Evolutionary conservation across 2,888 invertebrate genomes (phyloP).

Genomic region (Nephrotoma flavescens): DNA sequence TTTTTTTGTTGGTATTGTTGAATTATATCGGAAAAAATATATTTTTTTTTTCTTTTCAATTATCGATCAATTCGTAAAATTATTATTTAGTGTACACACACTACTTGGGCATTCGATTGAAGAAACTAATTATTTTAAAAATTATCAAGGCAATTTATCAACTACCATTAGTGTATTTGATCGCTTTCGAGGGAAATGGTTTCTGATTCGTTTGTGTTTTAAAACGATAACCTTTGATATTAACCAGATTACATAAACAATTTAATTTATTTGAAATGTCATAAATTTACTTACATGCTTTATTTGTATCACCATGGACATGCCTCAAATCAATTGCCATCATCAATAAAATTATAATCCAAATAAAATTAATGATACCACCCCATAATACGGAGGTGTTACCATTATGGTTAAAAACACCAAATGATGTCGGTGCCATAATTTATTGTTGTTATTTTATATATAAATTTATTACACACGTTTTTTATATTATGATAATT

Average conservation of each 20-base stretch:
- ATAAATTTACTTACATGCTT: conserved; percentile 2
- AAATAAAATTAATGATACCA: not conserved
- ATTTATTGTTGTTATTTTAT: not conserved
- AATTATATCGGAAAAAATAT: not conserved
- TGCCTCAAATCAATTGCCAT: not conserved
- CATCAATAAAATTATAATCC: conserved; percentile 3
- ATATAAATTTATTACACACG: not conserved
- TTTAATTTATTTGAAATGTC: not conserved
- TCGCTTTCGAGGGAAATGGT: too few relatives aligned
- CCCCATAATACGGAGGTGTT: not conserved
- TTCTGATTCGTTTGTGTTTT: too few relatives aligned
- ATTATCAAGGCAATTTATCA: too few relatives aligned
- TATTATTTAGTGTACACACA: not conserved
- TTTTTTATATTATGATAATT: not conserved
- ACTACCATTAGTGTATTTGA: too few relatives aligned
- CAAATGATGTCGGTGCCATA: conserved; percentile 4
- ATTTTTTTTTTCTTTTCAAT: not conserved
- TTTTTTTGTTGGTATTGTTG: not conserved
- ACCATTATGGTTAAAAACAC: conserved; percentile 1
- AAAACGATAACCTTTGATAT: too few relatives aligned
- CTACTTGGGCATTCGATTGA: too few relatives aligned
- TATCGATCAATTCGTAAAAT: not conserved
- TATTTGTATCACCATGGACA: not conserved
- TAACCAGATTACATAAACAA: not conserved
- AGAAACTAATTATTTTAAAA: too few relatives aligned